Conservation (phyloP, 2,888 invertebrate species). For the Clistopyga incitator region DNA sequence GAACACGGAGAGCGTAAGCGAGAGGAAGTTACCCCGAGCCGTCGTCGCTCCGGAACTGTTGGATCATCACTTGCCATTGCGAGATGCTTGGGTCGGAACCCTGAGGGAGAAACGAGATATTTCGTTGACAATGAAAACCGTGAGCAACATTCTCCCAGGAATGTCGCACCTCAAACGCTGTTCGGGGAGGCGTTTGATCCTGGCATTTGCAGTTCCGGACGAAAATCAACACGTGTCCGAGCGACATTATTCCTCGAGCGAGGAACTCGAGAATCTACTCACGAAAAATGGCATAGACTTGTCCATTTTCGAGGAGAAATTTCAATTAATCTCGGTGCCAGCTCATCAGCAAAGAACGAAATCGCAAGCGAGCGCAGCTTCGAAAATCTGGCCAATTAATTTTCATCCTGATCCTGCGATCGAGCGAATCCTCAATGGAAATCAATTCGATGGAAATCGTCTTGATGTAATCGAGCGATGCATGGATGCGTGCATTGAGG, state of each 20-base stretch:
- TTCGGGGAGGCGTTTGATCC: conserved; percentile 86
- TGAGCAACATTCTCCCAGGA: conserved; percentile 86
- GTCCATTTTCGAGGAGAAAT: conserved; percentile 85
- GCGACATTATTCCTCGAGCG: conserved; percentile 3
- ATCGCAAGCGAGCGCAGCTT: conserved; percentile 88
- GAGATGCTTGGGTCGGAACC: conserved; percentile 87
- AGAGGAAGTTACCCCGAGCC: conserved; percentile 80
- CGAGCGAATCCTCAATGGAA: conserved; percentile 88
- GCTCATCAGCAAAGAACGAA: conserved; percentile 87
- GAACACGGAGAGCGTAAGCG: conserved; percentile 63
- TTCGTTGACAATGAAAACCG: conserved; percentile 88
- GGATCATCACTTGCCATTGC: conserved; percentile 84
- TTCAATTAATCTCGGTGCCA: conserved; percentile 87
- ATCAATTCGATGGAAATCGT: conserved; percentile 86
- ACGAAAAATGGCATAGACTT: conserved; percentile 85
- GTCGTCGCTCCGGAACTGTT: conserved; percentile 86
- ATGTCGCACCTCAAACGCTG: conserved; percentile 91
- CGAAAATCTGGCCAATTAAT: conserved; percentile 91
- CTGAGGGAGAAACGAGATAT: conserved; percentile 87
- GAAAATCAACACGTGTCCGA: background rate
- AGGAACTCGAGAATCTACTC: conserved; percentile 83
- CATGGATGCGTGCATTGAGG: conserved; percentile 87
- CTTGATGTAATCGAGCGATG: conserved; percentile 86
- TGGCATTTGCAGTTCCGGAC: conserved; percentile 83
- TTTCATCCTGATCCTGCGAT: conserved; percentile 92